Percentiles rank a stretch among this genome's conserved stretches.
Evolutionary conservation across 2,888 invertebrate genomes (phyloP).

Genomic region (Brachycybe producta): DNA sequence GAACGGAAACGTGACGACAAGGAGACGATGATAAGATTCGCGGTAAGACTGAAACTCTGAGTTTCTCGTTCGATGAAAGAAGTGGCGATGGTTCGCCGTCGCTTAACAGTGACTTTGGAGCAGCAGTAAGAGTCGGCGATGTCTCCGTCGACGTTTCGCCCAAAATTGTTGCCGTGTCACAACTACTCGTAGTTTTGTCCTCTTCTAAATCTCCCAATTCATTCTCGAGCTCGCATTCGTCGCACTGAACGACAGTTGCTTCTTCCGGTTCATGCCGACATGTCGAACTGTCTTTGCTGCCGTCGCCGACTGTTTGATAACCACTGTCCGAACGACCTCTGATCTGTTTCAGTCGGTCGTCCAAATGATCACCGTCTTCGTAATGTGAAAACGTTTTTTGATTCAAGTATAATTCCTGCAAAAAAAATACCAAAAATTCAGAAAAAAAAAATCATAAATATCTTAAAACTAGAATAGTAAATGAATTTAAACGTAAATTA

Average conservation of each 20-base stretch:
- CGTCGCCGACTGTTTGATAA: conserved; percentile 20
- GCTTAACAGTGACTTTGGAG: too few species aligned
- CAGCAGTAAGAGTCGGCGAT: too few species aligned
- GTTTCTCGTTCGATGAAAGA: too few species aligned
- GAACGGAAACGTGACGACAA: too few species aligned
- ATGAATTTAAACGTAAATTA: background rate
- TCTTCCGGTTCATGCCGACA: background rate
- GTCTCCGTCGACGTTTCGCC: too few species aligned
- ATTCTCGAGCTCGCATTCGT: background rate
- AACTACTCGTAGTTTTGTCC: too few species aligned
- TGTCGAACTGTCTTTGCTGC: conserved; percentile 7
- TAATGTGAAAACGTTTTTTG: background rate
- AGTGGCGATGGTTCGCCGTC: too few species aligned
- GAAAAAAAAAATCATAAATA: background rate
- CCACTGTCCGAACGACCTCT: conserved; percentile 21
- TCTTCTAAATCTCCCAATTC: too few species aligned
- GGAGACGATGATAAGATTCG: too few species aligned
- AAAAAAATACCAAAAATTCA: background rate
- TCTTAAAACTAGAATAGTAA: background rate
- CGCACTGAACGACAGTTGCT: background rate
- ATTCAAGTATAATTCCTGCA: conserved; percentile 6
- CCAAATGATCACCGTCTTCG: background rate
- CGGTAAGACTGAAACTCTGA: too few species aligned
- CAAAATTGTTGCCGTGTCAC: too few species aligned
- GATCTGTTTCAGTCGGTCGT: background rate